phyloP scores from a whole-genome alignment of 2,797 vertebrate genomes.

The Myotis vivesi region DNA sequence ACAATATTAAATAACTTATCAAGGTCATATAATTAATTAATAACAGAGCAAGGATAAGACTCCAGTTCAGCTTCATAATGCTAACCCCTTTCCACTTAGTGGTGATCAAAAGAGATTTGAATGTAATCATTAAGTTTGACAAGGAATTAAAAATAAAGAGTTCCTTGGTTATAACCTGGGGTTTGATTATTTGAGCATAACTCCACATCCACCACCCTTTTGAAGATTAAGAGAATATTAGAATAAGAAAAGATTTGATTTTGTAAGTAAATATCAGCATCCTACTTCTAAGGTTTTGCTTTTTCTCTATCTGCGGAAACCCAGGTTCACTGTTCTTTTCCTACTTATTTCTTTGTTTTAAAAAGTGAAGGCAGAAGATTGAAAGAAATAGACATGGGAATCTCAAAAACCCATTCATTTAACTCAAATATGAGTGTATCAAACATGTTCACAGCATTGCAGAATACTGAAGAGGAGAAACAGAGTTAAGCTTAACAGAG shows the following conservation, averaged over 20 bases:
- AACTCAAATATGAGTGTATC: not conserved
- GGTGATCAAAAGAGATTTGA: constrained; percentile 8
- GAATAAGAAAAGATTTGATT: not conserved
- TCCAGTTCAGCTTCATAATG: not conserved
- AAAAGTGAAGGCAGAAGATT: not conserved
- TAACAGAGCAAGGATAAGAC: not conserved
- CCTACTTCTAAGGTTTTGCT: not conserved
- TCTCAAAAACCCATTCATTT: not conserved
- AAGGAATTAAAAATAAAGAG: not conserved
- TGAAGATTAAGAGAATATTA: not conserved
- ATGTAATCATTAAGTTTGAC: constrained; percentile 3
- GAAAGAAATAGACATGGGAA: not conserved
- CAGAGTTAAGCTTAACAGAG: not conserved
- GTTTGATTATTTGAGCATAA: not conserved
- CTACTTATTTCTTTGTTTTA: constrained; percentile 17
- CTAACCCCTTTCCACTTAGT: not conserved
- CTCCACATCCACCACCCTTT: not conserved
- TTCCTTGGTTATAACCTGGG: not conserved
- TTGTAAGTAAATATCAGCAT: not conserved
- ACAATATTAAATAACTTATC: constrained; percentile 1
- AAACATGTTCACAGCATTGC: not conserved
- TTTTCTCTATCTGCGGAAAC: not conserved
- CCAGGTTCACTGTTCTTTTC: not conserved
- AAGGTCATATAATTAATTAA: constrained; percentile 19
- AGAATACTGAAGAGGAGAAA: not conserved